phyloP scores from a whole-genome alignment of 2,797 vertebrate genomes.

The Amphiprion clarkii region DNA sequence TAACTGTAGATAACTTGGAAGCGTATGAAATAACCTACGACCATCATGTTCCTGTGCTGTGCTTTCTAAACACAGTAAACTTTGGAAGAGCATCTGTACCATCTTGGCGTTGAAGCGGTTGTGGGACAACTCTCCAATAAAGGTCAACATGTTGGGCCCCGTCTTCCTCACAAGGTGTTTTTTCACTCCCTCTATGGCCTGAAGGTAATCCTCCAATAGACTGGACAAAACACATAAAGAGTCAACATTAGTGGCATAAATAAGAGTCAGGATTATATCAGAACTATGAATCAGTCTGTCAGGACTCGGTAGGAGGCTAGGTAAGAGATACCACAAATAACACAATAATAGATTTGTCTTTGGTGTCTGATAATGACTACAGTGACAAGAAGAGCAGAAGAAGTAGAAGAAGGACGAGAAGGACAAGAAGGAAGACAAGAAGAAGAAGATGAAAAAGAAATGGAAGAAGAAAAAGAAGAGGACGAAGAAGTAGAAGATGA shows the following conservation, averaged over 20 bases:
- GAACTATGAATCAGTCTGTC: not conserved
- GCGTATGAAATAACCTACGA: not conserved
- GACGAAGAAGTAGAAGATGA: too few species aligned
- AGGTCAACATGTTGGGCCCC: slow-evolving; percentile 87
- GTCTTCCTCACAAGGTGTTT: slow-evolving; percentile 91
- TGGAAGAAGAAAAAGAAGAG: too few species aligned
- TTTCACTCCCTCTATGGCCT: slow-evolving; percentile 92
- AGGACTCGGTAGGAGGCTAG: not conserved
- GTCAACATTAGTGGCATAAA: not conserved
- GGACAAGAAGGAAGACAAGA: too few species aligned
- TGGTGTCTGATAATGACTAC: too few species aligned
- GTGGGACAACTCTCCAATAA: slow-evolving; percentile 94
- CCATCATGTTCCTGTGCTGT: not conserved
- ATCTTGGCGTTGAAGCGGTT: slow-evolving; percentile 96
- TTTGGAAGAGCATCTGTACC: slow-evolving; percentile 78
- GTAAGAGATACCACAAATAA: not conserved
- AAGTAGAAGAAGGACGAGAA: too few species aligned
- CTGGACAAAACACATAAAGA: slow-evolving; percentile 62
- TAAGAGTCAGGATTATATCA: not conserved
- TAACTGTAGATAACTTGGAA: not conserved
- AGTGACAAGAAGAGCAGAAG: too few species aligned
- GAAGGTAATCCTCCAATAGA: slow-evolving; percentile 92
- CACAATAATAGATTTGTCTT: too few species aligned
- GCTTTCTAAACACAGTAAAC: not conserved
- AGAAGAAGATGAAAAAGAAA: too few species aligned